Evolutionary conservation across 2,113 vertebrate genomes (phyloP), one percentile per base, ranked within the genome.

Genomic region (Pygoscelis adeliae): DNA sequence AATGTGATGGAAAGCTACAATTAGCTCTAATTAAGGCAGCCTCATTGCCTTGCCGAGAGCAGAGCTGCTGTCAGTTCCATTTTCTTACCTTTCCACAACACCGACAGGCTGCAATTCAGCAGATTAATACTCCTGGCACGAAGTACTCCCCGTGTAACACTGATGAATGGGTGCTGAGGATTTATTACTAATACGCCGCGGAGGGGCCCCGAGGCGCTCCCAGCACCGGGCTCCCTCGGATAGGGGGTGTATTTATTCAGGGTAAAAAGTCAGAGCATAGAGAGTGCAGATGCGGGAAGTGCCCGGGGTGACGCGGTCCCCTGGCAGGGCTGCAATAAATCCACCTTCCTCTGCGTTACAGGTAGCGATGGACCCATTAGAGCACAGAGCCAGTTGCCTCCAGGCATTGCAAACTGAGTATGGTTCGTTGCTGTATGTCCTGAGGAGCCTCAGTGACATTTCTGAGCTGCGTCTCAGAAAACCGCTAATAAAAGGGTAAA

Each of bases 11-110:
- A 86, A 91, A 83, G 92, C 65, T 82, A n/a, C 53, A 89, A 92
- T 94, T 92, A 91, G 65, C 81, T 91, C 55, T 86, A 89, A 95
- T 93, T 91, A 89, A 85, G 71, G 81, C 49, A 63, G 38, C 44
- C 42, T 91, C 70, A 17, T 67, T 62, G 70, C 89, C 80, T 91
- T 9, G 4, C 59, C 2, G 2, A 69, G 76, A 86, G 76, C 84
- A 69, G 66, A 91, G 46, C 62, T 44, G 87, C 73, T 91, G 91
- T 88, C 83, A 71, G 56, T 61, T 95, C 87, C 36, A 18, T 80
- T 90, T 91, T 84, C 83, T 61, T 78, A 50, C 80, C 74, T 91
- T 78, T 63, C 61, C 53, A 42, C n/a, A 44, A 29, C 80, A 56
- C 36, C 5, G 4, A 55, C 58, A 36, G 0, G 1, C 47, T 82